A percentile compares a stretch with the other conserved stretches of the same genome.
phyloP scores from a whole-genome alignment of 2,888 invertebrate genomes.

The Oxytorus armatus region DNA sequence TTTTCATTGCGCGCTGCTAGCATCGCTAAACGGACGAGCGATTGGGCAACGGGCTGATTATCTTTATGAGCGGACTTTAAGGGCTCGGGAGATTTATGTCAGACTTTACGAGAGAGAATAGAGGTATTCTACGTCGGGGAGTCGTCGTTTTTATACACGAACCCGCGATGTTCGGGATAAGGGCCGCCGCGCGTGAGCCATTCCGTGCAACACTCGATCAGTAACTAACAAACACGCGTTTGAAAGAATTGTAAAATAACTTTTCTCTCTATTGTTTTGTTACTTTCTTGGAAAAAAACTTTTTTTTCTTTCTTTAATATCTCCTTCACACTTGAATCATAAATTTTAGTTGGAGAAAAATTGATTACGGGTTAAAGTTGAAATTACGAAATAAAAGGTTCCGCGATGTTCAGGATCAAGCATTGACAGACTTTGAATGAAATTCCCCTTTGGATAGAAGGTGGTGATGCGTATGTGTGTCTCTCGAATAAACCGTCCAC shows the following conservation, averaged over 20 bases:
- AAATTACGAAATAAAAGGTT: not conserved
- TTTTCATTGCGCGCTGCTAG: conserved; percentile 70
- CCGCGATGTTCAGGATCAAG: not conserved
- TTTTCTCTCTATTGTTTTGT: not conserved
- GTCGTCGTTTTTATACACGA: conserved; percentile 19
- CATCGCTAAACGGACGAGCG: conserved; percentile 77
- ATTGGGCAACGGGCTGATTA: conserved; percentile 78
- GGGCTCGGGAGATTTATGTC: conserved; percentile 69
- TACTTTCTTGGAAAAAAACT: not conserved
- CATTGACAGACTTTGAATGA: not conserved
- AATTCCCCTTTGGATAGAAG: not conserved
- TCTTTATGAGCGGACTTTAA: conserved; percentile 73
- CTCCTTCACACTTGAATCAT: not conserved
- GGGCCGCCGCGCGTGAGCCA: not conserved
- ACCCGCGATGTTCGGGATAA: conserved; percentile 23
- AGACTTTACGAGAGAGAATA: conserved; percentile 40
- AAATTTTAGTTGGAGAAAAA: not conserved
- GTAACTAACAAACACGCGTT: not conserved
- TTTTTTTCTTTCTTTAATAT: not conserved
- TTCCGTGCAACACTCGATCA: not conserved
- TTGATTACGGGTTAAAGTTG: not conserved
- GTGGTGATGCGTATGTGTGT: not conserved
- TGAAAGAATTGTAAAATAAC: not conserved
- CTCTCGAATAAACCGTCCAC: not conserved
- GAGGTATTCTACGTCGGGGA: conserved; percentile 34